Evolutionary conservation across 2,888 invertebrate genomes (phyloP), one percentile per base, ranked within the genome.

Genomic region (Lycophotia porphyrea): DNA sequence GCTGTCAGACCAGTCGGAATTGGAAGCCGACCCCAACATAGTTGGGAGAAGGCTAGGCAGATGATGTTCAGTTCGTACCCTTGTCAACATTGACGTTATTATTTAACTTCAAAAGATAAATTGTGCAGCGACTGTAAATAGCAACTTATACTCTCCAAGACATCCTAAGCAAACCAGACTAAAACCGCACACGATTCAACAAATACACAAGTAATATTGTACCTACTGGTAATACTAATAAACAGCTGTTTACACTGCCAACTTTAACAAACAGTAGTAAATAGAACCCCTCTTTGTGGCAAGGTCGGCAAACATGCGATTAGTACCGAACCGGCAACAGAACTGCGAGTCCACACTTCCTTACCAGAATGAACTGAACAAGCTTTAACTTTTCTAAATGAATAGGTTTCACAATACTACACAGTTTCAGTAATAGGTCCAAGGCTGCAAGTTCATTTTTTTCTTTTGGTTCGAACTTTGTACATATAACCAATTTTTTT

Each of bases 211-310:
- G 27, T 44, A 27, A 39, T 15, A 39, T n/a, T 13, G 31, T 58
- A 31, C 58, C 36, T 64, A 39, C 36, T 75, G n/a, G 61, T 73
- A 34, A 18, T 13, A n/a, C 34, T 52, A 68, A 44, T 36, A 76
- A 67, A 36, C 5, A n/a, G 27, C n/a, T 42, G 49, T 69, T 47
- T 55, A 34, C 69, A 63, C 44, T 15, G 21, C 44, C 5, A 64
- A 64, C 77, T 77, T 18, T 52, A 44, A 31, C 70, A 49, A 58
- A 71, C 47, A 27, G 34, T 18, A 27, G 39, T 78, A 78, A 70
- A 71, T 27, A 71, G 55, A 58, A 9, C n/a, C 15, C 31, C 55
- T 63, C 55, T 71, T 42, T 71, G 71, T 58, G 47, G n/a, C 47
- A 60, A 71, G 71, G 49, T 77, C 55, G 15, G 39, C 15, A 36